phyloP scores from a whole-genome alignment of 2,888 invertebrate genomes.

The Drosophila greeni region DNA sequence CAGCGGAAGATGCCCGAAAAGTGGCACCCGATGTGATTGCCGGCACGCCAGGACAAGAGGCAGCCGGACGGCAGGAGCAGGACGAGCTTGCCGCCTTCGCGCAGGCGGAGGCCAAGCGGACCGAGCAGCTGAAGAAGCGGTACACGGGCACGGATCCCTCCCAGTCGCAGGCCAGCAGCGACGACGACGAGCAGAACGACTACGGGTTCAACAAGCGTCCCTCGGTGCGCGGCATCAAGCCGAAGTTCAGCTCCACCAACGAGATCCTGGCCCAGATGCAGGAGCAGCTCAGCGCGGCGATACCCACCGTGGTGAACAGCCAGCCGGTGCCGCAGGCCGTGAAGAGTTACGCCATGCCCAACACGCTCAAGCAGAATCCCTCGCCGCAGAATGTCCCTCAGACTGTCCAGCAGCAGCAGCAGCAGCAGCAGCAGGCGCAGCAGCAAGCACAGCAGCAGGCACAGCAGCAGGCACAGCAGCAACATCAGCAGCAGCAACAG shows the following conservation, averaged over 20 bases:
- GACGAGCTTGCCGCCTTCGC: constrained; percentile 92
- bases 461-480: constrained; percentile 53
- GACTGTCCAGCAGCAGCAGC: constrained; percentile 60
- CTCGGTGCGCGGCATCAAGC: constrained; percentile 92
- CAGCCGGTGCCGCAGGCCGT: constrained; percentile 71
- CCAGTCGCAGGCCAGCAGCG: constrained; percentile 75
- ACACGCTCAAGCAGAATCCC: constrained; percentile 73
- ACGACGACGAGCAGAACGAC: constrained; percentile 91
- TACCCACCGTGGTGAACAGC: constrained; percentile 72
- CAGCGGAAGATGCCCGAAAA: constrained; percentile 79
- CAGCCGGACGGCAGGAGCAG: constrained; percentile 81
- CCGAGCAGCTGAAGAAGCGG: constrained; percentile 89
- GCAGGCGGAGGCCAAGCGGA: constrained; percentile 89
- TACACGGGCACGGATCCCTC: constrained; percentile 80
- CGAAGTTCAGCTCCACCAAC: constrained; percentile 89
- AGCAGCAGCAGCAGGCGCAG: constrained; percentile 56
- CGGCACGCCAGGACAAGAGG: constrained; percentile 81
- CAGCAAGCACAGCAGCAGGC: constrained; percentile 56
- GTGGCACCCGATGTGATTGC: constrained; percentile 89
- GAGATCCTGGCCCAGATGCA: constrained; percentile 91
- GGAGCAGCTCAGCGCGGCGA: constrained; percentile 81
- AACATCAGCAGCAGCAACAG: constrained; percentile 50
- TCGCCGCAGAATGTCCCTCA: constrained; percentile 73
- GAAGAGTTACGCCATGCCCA: constrained; percentile 76
- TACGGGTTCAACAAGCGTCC: constrained; percentile 94